Evolutionary conservation across 1,140 invertebrate species (phyloP).

Genomic region (Holcopasites calliopsidis): DNA sequence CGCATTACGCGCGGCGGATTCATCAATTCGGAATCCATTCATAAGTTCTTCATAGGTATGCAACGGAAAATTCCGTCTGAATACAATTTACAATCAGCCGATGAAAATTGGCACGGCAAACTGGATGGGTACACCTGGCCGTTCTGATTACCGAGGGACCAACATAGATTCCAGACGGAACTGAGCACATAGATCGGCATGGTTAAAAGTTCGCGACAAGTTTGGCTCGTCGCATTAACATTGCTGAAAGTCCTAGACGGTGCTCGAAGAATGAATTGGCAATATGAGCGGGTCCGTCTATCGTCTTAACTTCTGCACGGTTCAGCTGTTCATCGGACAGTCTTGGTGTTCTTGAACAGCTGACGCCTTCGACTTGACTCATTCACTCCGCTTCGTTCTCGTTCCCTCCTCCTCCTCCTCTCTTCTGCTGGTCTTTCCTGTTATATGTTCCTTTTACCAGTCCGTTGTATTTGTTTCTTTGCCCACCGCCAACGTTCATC

Average conservation of each 20-base stretch:
- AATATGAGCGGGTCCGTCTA: constrained; percentile 18
- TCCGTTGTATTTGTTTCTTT: not conserved
- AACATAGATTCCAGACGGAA: constrained; percentile 4
- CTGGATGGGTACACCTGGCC: not conserved
- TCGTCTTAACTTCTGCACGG: constrained; percentile 31
- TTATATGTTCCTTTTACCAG: not conserved
- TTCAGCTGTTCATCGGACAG: constrained; percentile 40
- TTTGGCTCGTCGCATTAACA: constrained; percentile 16
- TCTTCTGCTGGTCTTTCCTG: not conserved
- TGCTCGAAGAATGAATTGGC: constrained; percentile 31
- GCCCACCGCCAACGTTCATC: not conserved
- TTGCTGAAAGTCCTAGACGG: constrained; percentile 12
- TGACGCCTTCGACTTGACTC: constrained; percentile 37
- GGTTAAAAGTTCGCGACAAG: constrained; percentile 21
- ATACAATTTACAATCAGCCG: not conserved
- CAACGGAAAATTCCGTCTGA: not conserved
- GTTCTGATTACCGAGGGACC: constrained; percentile 5
- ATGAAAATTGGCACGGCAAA: constrained; percentile 19
- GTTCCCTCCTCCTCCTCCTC: not conserved
- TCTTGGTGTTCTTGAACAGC: constrained; percentile 50
- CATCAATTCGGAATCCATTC: too few species aligned
- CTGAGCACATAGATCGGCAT: constrained; percentile 51
- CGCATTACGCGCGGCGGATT: too few species aligned
- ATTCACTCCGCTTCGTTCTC: not conserved
- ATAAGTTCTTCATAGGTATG: not conserved